A percentile compares a stretch with the other conserved stretches of the same genome.
phyloP scores from a whole-genome alignment of 2,797 vertebrate species.

The Onychomys arenicola region DNA sequence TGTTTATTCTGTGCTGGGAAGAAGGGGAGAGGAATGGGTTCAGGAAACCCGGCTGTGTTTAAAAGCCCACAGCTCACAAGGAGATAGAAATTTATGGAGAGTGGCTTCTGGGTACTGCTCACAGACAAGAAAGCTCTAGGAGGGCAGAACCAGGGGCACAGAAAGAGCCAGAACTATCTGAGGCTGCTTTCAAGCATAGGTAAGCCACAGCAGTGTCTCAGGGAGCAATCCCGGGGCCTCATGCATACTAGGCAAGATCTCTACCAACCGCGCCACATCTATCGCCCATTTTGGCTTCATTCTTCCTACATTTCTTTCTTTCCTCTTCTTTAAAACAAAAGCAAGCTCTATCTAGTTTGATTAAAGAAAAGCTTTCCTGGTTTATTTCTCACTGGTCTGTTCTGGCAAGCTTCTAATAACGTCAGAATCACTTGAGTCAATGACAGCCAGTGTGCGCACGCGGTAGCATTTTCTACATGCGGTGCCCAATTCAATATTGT shows the following conservation, averaged over 20 bases:
- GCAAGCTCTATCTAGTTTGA: neutral
- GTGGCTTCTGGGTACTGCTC: neutral
- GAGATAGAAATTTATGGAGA: constrained; percentile 8
- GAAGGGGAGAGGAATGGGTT: neutral
- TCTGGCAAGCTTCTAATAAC: neutral
- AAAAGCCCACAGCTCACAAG: constrained; percentile 1
- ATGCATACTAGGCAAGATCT: neutral
- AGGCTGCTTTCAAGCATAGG: constrained; percentile 60
- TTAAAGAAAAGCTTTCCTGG: neutral
- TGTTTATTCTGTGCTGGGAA: neutral
- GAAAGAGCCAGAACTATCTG: neutral
- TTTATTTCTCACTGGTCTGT: neutral
- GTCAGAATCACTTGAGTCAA: neutral
- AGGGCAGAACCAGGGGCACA: constrained; percentile 39
- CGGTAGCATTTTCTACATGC: neutral
- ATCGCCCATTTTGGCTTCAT: neutral
- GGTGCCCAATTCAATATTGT: neutral
- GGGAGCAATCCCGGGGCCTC: neutral
- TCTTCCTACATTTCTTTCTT: neutral
- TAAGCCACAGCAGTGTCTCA: constrained; percentile 44
- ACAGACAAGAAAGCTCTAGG: constrained; percentile 34
- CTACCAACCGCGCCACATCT: neutral
- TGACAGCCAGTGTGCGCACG: neutral
- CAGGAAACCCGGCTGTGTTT: constrained; percentile 42
- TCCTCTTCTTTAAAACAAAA: neutral